Base-by-base conservation (phyloP, 2,113 vertebrate genomes). In the Thinocorus orbignyianus region DNA sequence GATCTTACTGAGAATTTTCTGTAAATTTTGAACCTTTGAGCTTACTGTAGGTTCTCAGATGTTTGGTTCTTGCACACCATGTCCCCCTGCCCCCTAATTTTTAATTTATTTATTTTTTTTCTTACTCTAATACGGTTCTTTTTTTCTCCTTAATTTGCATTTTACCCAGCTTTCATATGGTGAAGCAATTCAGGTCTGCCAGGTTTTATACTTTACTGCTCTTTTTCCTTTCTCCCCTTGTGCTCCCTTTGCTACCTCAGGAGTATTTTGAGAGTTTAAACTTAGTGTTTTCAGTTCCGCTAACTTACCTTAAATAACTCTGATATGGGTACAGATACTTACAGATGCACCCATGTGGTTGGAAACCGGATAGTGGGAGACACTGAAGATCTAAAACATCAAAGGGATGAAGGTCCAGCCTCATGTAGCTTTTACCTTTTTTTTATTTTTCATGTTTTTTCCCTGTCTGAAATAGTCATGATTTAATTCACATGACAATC, bases 21-120 rank as follows among this genome's bases (percentile, higher is more conserved):
- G 33, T 71, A 41, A 24, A 24, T 48, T 66, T 86, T 74, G 55
- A 55, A 35, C 41, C 6, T 24, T 86, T 15, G 13, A 39, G 9
- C 8, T 87, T 44, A 25, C 54, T 77, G 20, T 9, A 55, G 15
- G 3, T 30, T 70, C 12, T 76, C 57, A 69, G 39, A 66, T 74
- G 84, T 65, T 84, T 33, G 13, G 10, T 88, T 93, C 23, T 61
- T 84, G 46, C 68, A 57, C 7, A 6, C 4, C 11, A 28, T 5
- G 9, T 23, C n/a, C 12, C 8, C 14, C 12, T 0, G 31, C 15
- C 18, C 4, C 12, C 4, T 2, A 16, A 2, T 2, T 2, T 6
- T 6, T 14, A 30, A 35, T n/a, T 20, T 17, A 26, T 42, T 28
- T 17, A 30, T 52, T 4, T 52, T 61, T 42, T 41, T 5, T 3